Percentiles rank a stretch among this genome's conserved stretches.
phyloP scores from a whole-genome alignment of 1,140 invertebrate genomes.

The Dinothrombium tinctorium region DNA sequence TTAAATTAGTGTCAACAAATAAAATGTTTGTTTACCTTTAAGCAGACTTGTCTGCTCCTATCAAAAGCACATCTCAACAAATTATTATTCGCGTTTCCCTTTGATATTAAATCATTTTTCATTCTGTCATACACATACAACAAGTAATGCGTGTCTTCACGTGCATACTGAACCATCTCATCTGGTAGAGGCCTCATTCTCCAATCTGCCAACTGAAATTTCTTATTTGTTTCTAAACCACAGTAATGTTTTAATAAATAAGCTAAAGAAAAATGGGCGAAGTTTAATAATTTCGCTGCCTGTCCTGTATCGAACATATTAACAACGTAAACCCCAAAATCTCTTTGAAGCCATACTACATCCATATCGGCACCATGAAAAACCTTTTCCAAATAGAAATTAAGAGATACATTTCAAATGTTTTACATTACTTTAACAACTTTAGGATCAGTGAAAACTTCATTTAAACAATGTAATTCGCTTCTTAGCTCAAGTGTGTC shows the following conservation, averaged over 20 bases:
- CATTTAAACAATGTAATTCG: constrained; percentile 60
- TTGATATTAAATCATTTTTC: constrained; percentile 45
- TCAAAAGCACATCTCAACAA: constrained; percentile 41
- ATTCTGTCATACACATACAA: constrained; percentile 71
- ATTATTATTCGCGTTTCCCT: constrained; percentile 41
- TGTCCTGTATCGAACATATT: constrained; percentile 92
- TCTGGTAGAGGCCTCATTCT: constrained; percentile 66
- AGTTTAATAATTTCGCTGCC: constrained; percentile 49
- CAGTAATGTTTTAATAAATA: constrained; percentile 58
- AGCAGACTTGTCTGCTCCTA: constrained; percentile 42
- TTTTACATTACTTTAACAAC: constrained; percentile 49
- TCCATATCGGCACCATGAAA: constrained; percentile 80
- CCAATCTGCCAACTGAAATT: constrained; percentile 87
- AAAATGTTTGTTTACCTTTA: constrained; percentile 19
- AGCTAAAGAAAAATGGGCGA: constrained; percentile 45
- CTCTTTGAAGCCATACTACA: constrained; percentile 78
- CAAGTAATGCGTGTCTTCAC: constrained; percentile 84
- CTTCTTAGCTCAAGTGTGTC: constrained; percentile 60
- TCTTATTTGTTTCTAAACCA: constrained; percentile 53
- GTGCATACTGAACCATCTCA: constrained; percentile 62
- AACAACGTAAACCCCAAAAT: constrained; percentile 81
- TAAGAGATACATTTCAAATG: not conserved
- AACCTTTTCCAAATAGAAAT: constrained; percentile 28
- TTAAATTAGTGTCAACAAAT: constrained; percentile 4
- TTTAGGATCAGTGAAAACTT: constrained; percentile 68